Conservation (phyloP, 2,888 invertebrate genomes). For the Drosophila subsilvestris region DNA sequence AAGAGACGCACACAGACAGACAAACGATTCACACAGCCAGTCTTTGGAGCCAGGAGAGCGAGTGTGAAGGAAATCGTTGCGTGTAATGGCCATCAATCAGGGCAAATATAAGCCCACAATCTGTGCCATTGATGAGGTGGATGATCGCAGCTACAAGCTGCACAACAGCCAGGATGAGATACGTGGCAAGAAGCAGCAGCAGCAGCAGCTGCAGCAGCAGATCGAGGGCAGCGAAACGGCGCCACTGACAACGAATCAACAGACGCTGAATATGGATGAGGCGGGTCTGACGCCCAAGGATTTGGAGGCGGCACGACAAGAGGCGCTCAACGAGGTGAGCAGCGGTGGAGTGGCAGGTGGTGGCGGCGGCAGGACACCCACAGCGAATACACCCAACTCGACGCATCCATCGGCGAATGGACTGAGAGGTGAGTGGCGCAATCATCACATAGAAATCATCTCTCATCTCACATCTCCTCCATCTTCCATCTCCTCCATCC, state of each 20-base stretch:
- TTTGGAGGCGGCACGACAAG: conserved; percentile 68
- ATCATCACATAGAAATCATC: neutral
- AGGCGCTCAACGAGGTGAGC: conserved; percentile 47
- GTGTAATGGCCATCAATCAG: conserved; percentile 74
- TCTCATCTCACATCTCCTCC: conserved; percentile 3
- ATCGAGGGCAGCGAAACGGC: conserved; percentile 83
- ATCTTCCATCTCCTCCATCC: conserved; percentile 18
- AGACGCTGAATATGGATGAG: conserved; percentile 80
- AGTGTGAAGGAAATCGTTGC: conserved; percentile 3
- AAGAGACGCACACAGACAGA: neutral
- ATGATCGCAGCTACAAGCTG: conserved; percentile 77
- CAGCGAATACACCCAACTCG: conserved; percentile 67
- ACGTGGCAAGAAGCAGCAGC: conserved; percentile 35
- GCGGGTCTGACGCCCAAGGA: conserved; percentile 73
- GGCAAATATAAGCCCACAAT: conserved; percentile 81
- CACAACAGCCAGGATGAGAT: conserved; percentile 66
- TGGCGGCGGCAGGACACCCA: conserved; percentile 50
- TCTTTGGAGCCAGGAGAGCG: neutral
- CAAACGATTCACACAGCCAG: conserved; percentile 3
- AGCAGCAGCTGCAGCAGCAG: conserved; percentile 75
- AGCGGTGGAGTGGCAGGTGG: conserved; percentile 45
- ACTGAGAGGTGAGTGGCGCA: conserved; percentile 68
- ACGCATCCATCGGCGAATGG: conserved; percentile 76
- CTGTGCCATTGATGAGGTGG: conserved; percentile 81
- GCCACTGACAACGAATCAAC: conserved; percentile 81